phyloP scores from a whole-genome alignment of 2,113 vertebrate species.

The Ivindomyrus marchei region DNA sequence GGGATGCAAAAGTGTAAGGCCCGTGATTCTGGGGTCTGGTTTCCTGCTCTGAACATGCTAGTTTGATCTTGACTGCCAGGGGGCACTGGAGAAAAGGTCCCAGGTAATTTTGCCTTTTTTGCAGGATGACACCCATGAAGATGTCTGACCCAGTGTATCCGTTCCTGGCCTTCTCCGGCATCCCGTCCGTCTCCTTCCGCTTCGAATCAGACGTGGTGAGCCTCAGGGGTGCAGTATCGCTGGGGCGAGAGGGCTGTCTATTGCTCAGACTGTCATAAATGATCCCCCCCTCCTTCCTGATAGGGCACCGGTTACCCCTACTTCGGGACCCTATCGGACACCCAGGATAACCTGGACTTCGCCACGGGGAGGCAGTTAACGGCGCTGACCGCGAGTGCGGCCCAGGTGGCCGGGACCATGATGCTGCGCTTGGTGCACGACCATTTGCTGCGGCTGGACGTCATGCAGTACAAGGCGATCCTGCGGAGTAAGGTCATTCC shows the following conservation, averaged over 20 bases:
- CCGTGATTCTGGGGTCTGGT: not conserved
- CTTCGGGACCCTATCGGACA: conserved; percentile 67
- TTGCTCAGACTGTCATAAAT: not conserved
- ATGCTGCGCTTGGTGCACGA: conserved; percentile 72
- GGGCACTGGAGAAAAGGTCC: not conserved
- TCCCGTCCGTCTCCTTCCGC: conserved; percentile 82
- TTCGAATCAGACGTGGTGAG: conserved; percentile 58
- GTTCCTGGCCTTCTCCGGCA: conserved; percentile 80
- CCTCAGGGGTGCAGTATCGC: not conserved
- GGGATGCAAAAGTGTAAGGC: conserved; percentile 65
- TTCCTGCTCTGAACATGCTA: not conserved
- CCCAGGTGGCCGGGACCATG: conserved; percentile 74
- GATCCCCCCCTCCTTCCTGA: not conserved
- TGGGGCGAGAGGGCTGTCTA: not conserved
- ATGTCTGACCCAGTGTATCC: conserved; percentile 76
- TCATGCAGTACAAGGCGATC: conserved; percentile 50
- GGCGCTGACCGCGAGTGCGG: conserved; percentile 44
- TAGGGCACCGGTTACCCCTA: conserved; percentile 45
- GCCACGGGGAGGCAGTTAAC: conserved; percentile 33
- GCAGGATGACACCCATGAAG: conserved; percentile 63
- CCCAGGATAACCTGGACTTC: conserved; percentile 35
- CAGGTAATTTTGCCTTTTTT: not conserved
- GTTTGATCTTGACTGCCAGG: not conserved
- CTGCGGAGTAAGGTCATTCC: conserved; percentile 31
- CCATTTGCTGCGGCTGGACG: conserved; percentile 68